Base-by-base conservation (phyloP, 2,888 invertebrate species). In the Psylliodes chrysocephalus region DNA sequence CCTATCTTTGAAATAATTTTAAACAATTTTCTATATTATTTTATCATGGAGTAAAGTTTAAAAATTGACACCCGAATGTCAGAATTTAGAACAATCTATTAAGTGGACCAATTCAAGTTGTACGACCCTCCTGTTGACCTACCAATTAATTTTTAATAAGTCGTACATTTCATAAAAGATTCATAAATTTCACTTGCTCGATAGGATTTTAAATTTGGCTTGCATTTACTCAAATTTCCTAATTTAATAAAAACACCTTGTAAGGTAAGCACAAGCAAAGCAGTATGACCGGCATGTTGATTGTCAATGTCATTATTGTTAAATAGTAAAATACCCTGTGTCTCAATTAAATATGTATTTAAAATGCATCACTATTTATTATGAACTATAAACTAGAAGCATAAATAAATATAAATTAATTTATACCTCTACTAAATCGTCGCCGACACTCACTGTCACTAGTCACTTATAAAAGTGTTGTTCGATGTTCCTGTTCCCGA, bases 201-300 rank as follows among this genome's bases (percentile, higher is more conserved):
- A n/a, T 22, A 22, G n/a, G 22, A 22, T 22, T 22, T n/a, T 22
- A 22, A 22, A 22, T 22, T 22, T 22, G 6, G 2, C 2, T 4
- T 4, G 22, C 22, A 49, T 19, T 28, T 49, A 49, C 49, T 30
- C 28, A 30, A 49, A 42, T 42, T 42, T 42, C 42, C 18, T 25
- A 25, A 28, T 28, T 49, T 49, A 25, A 25, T 38, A 22, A 38
- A 54, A 59, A 59, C 49, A 59, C 59, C 59, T 59, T 59, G 59
- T 59, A 49, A 40, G 59, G 59, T 59, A 51, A 49, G 35, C n/a
- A n/a, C n/a, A n/a, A n/a, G n/a, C n/a, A n/a, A 38, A 40, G 15
- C 25, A 54, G n/a, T 18, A 33, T 51, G 14, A 15, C 12, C 18
- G n/a, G 15, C 25, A 54, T 25, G 38, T 40, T 28, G 14, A 19